phyloP scores from a whole-genome alignment of 1,140 invertebrate genomes.

The Cydia splendana region DNA sequence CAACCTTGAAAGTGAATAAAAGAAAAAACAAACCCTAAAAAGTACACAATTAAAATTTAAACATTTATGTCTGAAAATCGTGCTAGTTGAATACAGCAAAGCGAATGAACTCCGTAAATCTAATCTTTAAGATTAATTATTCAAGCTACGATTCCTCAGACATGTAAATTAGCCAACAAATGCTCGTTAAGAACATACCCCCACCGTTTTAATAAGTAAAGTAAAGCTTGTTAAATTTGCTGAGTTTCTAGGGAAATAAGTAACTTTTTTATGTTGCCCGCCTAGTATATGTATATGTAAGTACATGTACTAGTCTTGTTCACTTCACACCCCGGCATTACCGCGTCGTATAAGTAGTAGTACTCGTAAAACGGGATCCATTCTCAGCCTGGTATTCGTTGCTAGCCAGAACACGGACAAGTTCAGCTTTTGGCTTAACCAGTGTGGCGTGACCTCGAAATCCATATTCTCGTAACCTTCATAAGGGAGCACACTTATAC shows the following conservation, averaged over 20 bases:
- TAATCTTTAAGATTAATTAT: slow-evolving; percentile 6
- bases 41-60: neutral
- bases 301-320: neutral
- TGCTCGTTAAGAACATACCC: neutral
- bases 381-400: neutral
- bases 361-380: slow-evolving; percentile 17
- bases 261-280: neutral
- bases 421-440: neutral
- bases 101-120: neutral
- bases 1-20: too few species aligned
- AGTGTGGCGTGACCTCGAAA: neutral
- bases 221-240: neutral
- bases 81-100: neutral
- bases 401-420: neutral
- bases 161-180: slow-evolving; percentile 9
- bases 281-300: neutral
- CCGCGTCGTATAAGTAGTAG: slow-evolving; percentile 21
- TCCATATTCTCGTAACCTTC: neutral
- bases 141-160: slow-evolving; percentile 2
- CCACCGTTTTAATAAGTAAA: neutral
- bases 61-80: neutral
- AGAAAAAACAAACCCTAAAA: too few species aligned
- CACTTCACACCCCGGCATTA: neutral
- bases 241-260: neutral
- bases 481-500: neutral